Evolutionary conservation across 2,888 invertebrate species (phyloP), one percentile per base, ranked within the genome.

Genomic region (Folsomia candida): DNA sequence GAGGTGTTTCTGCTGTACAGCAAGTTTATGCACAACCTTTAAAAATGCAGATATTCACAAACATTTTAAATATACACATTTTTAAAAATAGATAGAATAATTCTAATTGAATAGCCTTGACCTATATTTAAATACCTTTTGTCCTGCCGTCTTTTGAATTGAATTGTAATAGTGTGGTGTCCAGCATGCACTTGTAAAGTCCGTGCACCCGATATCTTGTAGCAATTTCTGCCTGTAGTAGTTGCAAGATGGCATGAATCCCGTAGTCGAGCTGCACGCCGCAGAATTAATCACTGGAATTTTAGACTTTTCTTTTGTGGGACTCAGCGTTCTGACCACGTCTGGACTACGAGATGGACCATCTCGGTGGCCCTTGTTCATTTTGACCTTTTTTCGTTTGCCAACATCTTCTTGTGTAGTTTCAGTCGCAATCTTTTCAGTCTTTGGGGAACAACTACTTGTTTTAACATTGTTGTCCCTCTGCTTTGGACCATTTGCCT

Each of bases 11-110:
- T 78, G 78, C 62, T 78, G 78, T 2, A 68, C 72, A 0, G 76
- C 70, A 11, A 77, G 68, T 62, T 79, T 78, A 51, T 72, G 72
- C 14, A 79, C 73, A 26, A 79, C 79, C 79, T 79, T n/a, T n/a
- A n/a, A n/a, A n/a, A n/a, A n/a, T n/a, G n/a, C n/a, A 59, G 26
- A 27, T 27, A 24, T 25, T 26, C 25, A 20, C 11, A 59, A 14
- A 24, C 27, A 27, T 20, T 11, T 59, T 27, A 25, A 59, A 59
- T 59, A 20, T 59, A 20, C 59, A 59, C 27, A 4, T 57, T 14
- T n/a, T 58, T n/a, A 58, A 18, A 25, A 22, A 37, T 62, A 62
- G 22, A 60, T 26, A 28, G 62, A 62, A 37, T 28, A 27, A 28
- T 62, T 22, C 22, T 22, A 9, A 14, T n/a, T 58, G 9, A 58